These are phyloP conservation scores for Acropternis orthonyx DNA, from an alignment of 2,797 vertebrate genomes.

Conservation along the genomic window DNA sequence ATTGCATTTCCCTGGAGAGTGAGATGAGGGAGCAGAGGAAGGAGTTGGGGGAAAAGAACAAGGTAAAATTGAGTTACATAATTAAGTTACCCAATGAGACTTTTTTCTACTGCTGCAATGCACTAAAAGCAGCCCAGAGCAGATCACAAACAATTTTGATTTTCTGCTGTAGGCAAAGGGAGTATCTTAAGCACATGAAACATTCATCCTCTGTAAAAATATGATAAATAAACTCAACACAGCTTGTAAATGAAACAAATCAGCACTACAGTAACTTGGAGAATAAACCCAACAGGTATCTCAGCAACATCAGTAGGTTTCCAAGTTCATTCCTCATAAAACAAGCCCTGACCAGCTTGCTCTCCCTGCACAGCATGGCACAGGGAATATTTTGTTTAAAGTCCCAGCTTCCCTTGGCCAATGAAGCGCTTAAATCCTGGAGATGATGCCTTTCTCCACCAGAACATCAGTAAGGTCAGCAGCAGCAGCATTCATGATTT, in stretches of 20 bases:
- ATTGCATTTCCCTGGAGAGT: not conserved
- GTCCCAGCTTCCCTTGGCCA: not conserved
- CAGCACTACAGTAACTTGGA: not conserved
- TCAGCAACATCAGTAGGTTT: not conserved
- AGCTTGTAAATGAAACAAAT: not conserved
- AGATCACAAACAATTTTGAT: not conserved
- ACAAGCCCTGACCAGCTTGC: not conserved
- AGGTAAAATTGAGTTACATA: not conserved
- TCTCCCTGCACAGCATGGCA: not conserved
- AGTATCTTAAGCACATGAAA: accelerated
- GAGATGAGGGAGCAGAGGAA: not conserved
- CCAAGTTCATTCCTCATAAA: not conserved
- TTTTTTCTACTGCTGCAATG: not conserved
- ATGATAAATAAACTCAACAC: not conserved
- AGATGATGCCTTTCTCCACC: not conserved
- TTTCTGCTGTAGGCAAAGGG: not conserved
- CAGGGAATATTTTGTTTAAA: not conserved
- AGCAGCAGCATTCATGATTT: not conserved
- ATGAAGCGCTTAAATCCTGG: not conserved
- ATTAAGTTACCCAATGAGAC: not conserved
- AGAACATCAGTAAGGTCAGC: accelerated
- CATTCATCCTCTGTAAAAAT: not conserved
- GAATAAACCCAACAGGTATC: not conserved
- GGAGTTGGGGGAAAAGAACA: not conserved
- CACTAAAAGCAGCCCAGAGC: not conserved